phyloP scores from a whole-genome alignment of 2,888 invertebrate species.

The Sphaerophoria taeniata region DNA sequence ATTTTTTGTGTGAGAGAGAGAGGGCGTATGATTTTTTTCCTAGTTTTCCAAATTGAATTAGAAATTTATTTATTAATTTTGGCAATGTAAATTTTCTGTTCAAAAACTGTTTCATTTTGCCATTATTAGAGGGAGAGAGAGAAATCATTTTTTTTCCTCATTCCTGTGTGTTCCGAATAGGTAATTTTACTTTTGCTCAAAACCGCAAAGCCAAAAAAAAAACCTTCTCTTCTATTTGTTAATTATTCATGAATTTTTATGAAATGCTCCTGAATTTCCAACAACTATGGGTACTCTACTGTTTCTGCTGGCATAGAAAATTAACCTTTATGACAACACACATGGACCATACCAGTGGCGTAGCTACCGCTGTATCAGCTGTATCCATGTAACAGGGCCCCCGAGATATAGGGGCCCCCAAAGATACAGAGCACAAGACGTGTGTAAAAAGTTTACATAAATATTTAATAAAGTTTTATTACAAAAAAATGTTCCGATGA shows the following conservation, averaged over 20 bases:
- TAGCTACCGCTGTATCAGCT: too few species aligned
- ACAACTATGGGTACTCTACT: constrained; percentile 8
- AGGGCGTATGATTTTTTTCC: constrained; percentile 5
- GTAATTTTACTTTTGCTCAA: constrained; percentile 60
- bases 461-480: too few species aligned
- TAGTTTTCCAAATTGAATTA: constrained; percentile 62
- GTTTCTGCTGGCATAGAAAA: constrained; percentile 56
- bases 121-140: constrained; percentile 17
- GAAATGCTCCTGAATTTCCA: constrained; percentile 57
- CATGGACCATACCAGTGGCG: too few species aligned
- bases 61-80: constrained; percentile 73
- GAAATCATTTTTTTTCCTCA: constrained; percentile 5
- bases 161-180: constrained; percentile 7
- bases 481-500: too few species aligned
- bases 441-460: too few species aligned
- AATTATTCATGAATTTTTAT: constrained; percentile 74
- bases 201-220: constrained; percentile 48
- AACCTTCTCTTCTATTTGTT: constrained; percentile 52
- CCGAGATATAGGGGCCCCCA: too few species aligned
- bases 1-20: constrained; percentile 15
- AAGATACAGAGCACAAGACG: too few species aligned
- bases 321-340: constrained; percentile 50
- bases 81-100: constrained; percentile 61
- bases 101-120: constrained; percentile 27
- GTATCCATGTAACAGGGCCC: too few species aligned